These are phyloP conservation scores for Macrosiphum euphorbiae DNA, from an alignment of 2,888 invertebrate genomes.

Conservation along the genomic window DNA sequence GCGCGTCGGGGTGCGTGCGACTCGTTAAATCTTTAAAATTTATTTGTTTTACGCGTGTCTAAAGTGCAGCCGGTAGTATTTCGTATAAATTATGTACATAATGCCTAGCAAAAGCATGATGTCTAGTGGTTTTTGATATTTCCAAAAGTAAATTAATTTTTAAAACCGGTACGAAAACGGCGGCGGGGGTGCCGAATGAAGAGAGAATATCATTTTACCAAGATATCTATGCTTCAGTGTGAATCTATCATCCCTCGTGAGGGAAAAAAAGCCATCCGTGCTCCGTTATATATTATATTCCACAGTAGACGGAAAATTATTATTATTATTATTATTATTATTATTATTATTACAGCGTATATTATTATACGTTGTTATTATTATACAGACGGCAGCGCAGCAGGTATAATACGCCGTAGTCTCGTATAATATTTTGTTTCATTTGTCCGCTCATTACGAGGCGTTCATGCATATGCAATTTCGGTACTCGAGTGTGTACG, in stretches of 20 bases:
- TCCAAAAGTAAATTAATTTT: neutral
- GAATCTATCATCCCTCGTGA: neutral
- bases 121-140: neutral
- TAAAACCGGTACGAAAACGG: neutral
- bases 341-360: neutral
- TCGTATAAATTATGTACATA: neutral
- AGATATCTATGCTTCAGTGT: neutral
- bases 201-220: neutral
- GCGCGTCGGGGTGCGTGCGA: neutral
- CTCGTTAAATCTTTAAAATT: neutral
- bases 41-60: neutral
- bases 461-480: conserved; percentile 64
- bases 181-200: no score
- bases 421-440: conserved; percentile 9
- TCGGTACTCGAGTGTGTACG: conserved; percentile 61
- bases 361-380: neutral
- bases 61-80: neutral
- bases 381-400: neutral
- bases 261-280: neutral
- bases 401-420: neutral
- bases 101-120: neutral
- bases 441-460: conserved; percentile 52
- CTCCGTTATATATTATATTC: neutral
- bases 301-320: neutral
- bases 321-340: neutral